Base-by-base conservation (phyloP, 2,113 vertebrate species). In the Alaudala cheleensis region DNA sequence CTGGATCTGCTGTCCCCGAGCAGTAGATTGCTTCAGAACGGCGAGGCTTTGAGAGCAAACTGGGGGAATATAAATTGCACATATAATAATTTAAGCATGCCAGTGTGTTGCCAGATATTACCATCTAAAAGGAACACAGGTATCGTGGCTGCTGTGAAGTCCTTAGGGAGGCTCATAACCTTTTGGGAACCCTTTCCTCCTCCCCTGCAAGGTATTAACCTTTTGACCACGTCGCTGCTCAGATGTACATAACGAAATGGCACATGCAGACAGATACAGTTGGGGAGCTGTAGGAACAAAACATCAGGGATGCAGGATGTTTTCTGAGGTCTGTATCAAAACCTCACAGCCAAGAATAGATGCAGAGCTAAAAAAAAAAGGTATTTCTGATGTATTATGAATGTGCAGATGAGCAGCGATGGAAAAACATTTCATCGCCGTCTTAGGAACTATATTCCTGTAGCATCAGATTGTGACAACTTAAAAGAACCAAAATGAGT, bases 361-460 rank as follows among this genome's bases (percentile, higher is more conserved):
- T 17, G 74, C 58, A 67, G 70, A 88, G 60, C 33, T 51, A 23
- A 51, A 90, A 90, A 71, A 64, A 17, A 53, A 23, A 53, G 33
- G 14, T 70, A 77, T 83, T 94, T 96, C 71, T 73, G 58, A 92
- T 93, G 82, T 61, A 45, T 96, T 95, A 93, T 88, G 92, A 93
- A 90, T 86, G 94, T 90, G 85, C 56, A 88, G 69, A 91, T 89
- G 60, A 88, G 82, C 90, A 81, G 66, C 22, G n/a, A 83, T 5
- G 2, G 79, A 44, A 56, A 91, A 95, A 67, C 33, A 24, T 83
- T 95, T 62, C 67, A 61, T 22, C 17, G n/a, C 80, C 86, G 79
- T 49, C 39, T 65, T 66, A 37, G 39, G 37, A 83, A 73, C 8
- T 22, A 1, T 33, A n/a, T 88, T 94, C 51, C 67, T 56, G 14